Base-by-base conservation (phyloP, 2,797 vertebrate genomes). In the Manis javanica region DNA sequence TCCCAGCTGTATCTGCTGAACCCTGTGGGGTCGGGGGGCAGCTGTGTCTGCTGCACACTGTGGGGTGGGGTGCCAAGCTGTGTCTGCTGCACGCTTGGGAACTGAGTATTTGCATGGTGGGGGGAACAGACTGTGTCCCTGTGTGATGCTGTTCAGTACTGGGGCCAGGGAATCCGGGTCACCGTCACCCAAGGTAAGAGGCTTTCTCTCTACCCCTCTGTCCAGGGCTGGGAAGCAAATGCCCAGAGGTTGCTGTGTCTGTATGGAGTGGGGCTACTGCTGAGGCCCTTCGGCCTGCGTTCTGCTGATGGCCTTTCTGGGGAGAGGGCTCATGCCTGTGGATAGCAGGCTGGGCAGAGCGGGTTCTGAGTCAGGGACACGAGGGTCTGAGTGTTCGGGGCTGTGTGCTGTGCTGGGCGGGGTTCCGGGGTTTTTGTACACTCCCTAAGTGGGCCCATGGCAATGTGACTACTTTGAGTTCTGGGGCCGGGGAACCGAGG, bases 121-220 rank as follows among this genome's bases (percentile, higher is more conserved):
- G 42, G 19, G 49, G 16, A 15, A 31, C 26, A 46, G 42, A 29
- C 29, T 19, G 9, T 74, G 8, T 49, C 42, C 42, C 42, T 74
- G 26, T 49, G 71, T 15, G 3, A 72, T 42, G 14, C 24, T 16
- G 42, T 72, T 15, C 39, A 4, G 26, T 46, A 31, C 77, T 98
- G 98, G 98, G 98, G 98, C 0, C 98, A 93, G 94, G 98, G 98
- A 1, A 98, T 97, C 0, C 71, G 11, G 26, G 97, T 98, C 66
- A 98, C 97, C 0, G 85, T 98, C 61, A 98, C 97, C 10, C 98
- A 97, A 96, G 98, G 98, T 99, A 98, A 97, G 98, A 51, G 2
- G n/a, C 19, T 69, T 68, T 24, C 68, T 24, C 72, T 87, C 64
- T 18, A 3, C 11, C 8, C 5, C 29, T 29, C 57, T 19, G 15